Evolutionary conservation across 2,797 vertebrate species (phyloP).

Genomic region (Sebastes taczanowskii): DNA sequence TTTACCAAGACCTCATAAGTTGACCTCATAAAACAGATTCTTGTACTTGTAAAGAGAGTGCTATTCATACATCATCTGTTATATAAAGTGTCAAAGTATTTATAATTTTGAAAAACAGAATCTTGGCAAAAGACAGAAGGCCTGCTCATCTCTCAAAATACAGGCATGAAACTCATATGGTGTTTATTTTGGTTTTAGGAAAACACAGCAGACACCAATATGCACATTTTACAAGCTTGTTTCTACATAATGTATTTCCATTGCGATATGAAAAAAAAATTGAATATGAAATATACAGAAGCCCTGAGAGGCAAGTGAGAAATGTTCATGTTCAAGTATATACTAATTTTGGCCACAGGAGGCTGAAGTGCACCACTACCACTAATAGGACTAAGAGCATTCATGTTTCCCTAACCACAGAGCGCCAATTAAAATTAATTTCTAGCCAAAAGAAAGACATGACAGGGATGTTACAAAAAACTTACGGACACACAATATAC

Average conservation of each 20-base stretch:
- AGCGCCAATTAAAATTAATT: not conserved
- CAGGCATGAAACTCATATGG: not conserved
- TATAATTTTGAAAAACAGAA: slow-evolving; percentile 26
- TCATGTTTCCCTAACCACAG: not conserved
- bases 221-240: not conserved
- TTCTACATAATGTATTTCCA: not conserved
- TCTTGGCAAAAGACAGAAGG: slow-evolving; percentile 22
- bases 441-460: not conserved
- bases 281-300: not conserved
- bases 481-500: not conserved
- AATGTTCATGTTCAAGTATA: not conserved
- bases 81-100: slow-evolving; percentile 44
- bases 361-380: not conserved
- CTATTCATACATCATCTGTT: slow-evolving; percentile 31
- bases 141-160: slow-evolving; percentile 15
- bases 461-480: not conserved
- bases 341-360: not conserved
- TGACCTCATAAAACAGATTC: slow-evolving; percentile 15
- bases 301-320: not conserved
- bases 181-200: slow-evolving; percentile 24
- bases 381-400: not conserved
- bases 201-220: not conserved
- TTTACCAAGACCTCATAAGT: not conserved
- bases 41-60: slow-evolving; percentile 6
- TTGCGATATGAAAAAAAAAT: not conserved